Base-by-base conservation (phyloP, 2,797 vertebrate species). In the Ceryle rudis region DNA sequence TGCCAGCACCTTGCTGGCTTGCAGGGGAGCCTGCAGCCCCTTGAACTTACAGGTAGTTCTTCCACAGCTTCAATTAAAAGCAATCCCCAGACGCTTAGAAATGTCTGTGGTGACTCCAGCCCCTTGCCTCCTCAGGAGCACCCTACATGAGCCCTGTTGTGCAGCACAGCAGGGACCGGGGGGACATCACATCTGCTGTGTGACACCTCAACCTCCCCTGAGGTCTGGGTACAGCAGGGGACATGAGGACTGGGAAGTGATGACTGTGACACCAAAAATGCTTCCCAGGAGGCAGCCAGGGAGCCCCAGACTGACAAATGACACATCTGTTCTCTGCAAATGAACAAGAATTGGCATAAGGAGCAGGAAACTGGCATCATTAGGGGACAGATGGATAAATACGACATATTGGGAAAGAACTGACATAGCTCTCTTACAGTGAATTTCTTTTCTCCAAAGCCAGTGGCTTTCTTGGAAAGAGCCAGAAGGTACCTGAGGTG, bases 271-370 rank as follows among this genome's bases (percentile, higher is more conserved):
- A 70, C 67, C 37, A 81, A 92, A 31, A 37, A n/a, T 12, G 44
- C 82, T 90, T 90, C 77, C 72, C 60, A 35, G 39, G 67, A 87
- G 42, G 85, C 41, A 31, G 81, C 57, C 72, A 77, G 55, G 66
- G 75, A 91, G 88, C 42, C 37, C 28, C 77, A 69, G 91, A 22
- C 92, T 94, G 85, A 83, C 74, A 95, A 93, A 95, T 62, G 82
- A 83, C 86, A 92, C 82, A 93, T 93, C 94, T 96, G 95, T 83
- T 91, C 93, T 93, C 91, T 91, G 77, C 88, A 95, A 94, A 95
- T 95, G 95, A 97, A 95, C 93, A 96, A 91, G 91, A 94, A 57
- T 60, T 90, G 90, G 91, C 94, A 96, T 86, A 86, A 84, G 58
- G 82, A 93, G 62, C 19, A 86, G 80, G 90, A 95, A 95, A 83